phyloP scores from a whole-genome alignment of 2,797 vertebrate species.

The Lacerta viridis region DNA sequence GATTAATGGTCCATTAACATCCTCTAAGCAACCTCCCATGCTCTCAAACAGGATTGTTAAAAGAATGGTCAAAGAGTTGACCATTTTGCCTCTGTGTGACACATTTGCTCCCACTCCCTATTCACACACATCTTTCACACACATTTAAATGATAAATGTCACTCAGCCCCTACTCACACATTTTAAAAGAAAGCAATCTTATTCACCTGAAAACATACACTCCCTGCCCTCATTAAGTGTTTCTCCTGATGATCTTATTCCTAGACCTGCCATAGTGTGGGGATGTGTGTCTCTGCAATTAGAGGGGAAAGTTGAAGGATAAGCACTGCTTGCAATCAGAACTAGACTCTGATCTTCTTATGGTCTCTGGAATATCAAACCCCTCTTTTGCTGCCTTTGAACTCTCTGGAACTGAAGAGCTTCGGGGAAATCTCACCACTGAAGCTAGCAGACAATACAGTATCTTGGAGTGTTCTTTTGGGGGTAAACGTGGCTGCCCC shows the following conservation, averaged over 20 bases:
- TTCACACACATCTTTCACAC: background rate
- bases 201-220: no score
- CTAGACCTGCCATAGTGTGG: no score
- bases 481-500: background rate
- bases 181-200: no score
- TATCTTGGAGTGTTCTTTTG: background rate
- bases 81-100: background rate
- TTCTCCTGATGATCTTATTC: no score
- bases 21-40: conserved; percentile 8
- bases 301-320: background rate
- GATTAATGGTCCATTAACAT: conserved; percentile 23
- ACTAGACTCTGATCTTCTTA: background rate
- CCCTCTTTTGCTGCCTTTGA: background rate
- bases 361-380: background rate
- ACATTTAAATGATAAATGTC: background rate
- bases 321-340: background rate
- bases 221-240: no score
- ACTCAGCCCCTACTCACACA: background rate
- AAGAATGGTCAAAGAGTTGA: background rate
- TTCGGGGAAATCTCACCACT: background rate
- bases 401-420: background rate
- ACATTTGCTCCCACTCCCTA: background rate
- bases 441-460: background rate
- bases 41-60: background rate
- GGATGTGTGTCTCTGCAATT: no score